These are phyloP conservation scores for Amphiprion ocellaris DNA, from an alignment of 2,113 vertebrate genomes.

Conservation along the genomic window DNA sequence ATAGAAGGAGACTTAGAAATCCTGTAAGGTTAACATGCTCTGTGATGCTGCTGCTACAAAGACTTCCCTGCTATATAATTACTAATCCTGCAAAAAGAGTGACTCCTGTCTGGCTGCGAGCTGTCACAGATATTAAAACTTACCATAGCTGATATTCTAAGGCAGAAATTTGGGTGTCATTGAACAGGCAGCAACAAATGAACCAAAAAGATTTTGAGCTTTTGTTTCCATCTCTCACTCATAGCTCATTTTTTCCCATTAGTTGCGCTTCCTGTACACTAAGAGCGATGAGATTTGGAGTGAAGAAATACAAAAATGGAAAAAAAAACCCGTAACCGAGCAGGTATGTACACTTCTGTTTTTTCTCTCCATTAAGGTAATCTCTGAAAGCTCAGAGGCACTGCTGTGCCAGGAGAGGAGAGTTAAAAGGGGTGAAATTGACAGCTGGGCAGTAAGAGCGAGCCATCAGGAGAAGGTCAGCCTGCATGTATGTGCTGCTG, in stretches of 20 bases:
- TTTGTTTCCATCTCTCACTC: constrained; percentile 9
- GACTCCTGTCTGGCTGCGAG: not conserved
- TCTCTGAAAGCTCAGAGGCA: constrained; percentile 43
- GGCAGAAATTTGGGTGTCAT: constrained; percentile 1
- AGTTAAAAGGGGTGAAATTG: constrained; percentile 64
- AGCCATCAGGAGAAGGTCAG: constrained; percentile 61
- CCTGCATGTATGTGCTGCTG: constrained; percentile 21
- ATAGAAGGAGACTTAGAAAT: constrained; percentile 4
- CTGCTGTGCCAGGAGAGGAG: constrained; percentile 39
- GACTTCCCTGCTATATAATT: constrained; percentile 13
- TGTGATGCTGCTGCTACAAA: not conserved
- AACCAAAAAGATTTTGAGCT: not conserved
- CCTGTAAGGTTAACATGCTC: not conserved
- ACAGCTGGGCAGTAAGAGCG: constrained; percentile 27
- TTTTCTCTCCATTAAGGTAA: constrained; percentile 68
- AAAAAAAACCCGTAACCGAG: constrained; percentile 31
- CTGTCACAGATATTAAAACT: constrained; percentile 29
- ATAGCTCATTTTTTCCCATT: not conserved
- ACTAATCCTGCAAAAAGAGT: constrained; percentile 21
- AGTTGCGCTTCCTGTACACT: constrained; percentile 10
- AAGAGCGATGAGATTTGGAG: constrained; percentile 6
- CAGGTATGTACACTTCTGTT: constrained; percentile 46
- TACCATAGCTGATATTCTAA: not conserved
- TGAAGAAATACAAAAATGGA: not conserved
- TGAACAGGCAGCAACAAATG: not conserved